Conservation (phyloP, 2,888 invertebrate genomes). For the Drosophila prostipennis region DNA sequence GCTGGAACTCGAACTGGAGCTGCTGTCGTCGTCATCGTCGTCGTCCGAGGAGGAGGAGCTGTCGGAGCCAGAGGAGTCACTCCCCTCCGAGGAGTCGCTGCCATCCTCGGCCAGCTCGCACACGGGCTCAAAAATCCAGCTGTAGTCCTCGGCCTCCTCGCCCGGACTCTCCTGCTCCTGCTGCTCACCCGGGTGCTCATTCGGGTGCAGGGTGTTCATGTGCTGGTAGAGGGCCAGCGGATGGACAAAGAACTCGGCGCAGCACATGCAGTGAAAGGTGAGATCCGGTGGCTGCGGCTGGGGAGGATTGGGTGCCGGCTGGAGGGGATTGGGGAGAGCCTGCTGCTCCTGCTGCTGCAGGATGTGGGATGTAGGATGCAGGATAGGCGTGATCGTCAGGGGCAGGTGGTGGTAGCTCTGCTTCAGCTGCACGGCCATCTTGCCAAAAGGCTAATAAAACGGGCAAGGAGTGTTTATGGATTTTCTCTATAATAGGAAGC, state of each 20-base stretch:
- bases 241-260: slow-evolving; percentile 81
- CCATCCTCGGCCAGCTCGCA: slow-evolving; percentile 76
- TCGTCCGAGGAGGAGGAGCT: slow-evolving; percentile 47
- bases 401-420: slow-evolving; percentile 76
- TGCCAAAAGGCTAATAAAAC: slow-evolving; percentile 28
- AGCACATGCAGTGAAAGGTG: slow-evolving; percentile 84
- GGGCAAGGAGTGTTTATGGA: slow-evolving; percentile 7
- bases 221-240: slow-evolving; percentile 82
- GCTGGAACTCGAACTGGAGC: slow-evolving; percentile 51
- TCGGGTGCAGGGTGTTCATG: slow-evolving; percentile 81
- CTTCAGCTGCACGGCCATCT: slow-evolving; percentile 71
- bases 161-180: slow-evolving; percentile 37
- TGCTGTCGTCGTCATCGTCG: slow-evolving; percentile 67
- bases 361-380: slow-evolving; percentile 33
- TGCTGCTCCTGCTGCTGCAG: slow-evolving; percentile 28
- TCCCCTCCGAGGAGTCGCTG: slow-evolving; percentile 53
- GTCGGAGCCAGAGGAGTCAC: slow-evolving; percentile 53
- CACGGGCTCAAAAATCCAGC: slow-evolving; percentile 83
- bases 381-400: slow-evolving; percentile 82
- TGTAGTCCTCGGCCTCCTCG: slow-evolving; percentile 78
- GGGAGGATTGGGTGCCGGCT: slow-evolving; percentile 57
- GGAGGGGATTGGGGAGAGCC: slow-evolving; percentile 33
- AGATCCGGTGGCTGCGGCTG: slow-evolving; percentile 80
- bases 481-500: slow-evolving; percentile 33
- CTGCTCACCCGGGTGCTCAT: slow-evolving; percentile 47